Evolutionary conservation across 2,113 vertebrate species (phyloP).

Genomic region (Plotosus lineatus): DNA sequence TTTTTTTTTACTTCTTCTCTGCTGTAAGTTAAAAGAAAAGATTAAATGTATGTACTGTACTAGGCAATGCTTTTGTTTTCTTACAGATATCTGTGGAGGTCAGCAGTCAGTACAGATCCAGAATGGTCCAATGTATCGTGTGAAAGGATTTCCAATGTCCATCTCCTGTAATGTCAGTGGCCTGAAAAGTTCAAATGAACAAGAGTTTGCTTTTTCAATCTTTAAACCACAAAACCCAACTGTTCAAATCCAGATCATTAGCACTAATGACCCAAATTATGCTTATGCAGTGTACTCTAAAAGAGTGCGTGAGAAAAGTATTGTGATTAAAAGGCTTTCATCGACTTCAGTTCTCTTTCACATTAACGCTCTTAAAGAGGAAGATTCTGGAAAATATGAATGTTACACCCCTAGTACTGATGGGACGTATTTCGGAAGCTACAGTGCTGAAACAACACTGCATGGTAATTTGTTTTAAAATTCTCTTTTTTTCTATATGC

Average conservation of each 20-base stretch:
- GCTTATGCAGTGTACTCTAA: slow-evolving; percentile 38
- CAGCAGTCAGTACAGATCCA: slow-evolving; percentile 61
- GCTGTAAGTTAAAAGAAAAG: too few species aligned
- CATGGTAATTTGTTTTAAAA: slow-evolving; percentile 69
- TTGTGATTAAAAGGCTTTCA: slow-evolving; percentile 64
- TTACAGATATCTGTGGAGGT: slow-evolving; percentile 42
- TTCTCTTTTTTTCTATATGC: not conserved
- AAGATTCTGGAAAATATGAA: slow-evolving; percentile 79
- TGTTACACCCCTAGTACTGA: slow-evolving; percentile 76
- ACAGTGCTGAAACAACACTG: slow-evolving; percentile 71
- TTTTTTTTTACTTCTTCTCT: too few species aligned
- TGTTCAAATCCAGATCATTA: slow-evolving; percentile 67
- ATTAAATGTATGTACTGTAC: not conserved
- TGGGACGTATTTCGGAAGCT: slow-evolving; percentile 65
- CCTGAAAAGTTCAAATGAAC: slow-evolving; percentile 47
- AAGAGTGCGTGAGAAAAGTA: slow-evolving; percentile 51
- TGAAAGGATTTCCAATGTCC: slow-evolving; percentile 67
- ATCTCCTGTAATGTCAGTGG: slow-evolving; percentile 81
- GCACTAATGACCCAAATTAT: slow-evolving; percentile 49
- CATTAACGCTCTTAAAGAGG: slow-evolving; percentile 63
- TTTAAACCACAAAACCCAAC: slow-evolving; percentile 7
- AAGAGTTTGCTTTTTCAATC: slow-evolving; percentile 74
- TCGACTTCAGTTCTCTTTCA: slow-evolving; percentile 67
- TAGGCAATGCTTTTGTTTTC: not conserved
- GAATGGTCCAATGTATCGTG: slow-evolving; percentile 79